Base-by-base conservation (phyloP, 2,888 invertebrate species). In the Agapostemon virescens region DNA sequence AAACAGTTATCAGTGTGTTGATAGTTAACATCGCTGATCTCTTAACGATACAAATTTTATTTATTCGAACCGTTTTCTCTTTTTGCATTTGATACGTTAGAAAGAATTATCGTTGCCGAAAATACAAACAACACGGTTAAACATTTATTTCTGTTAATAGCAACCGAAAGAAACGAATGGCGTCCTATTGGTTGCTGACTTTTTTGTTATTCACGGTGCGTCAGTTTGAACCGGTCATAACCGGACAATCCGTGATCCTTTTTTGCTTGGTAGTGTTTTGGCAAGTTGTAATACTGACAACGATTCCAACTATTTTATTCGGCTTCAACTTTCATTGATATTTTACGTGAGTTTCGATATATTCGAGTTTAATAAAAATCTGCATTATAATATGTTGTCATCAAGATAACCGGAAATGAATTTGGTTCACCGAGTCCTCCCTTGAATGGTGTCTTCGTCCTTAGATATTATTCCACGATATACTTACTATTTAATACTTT, bases 221-320 rank as follows among this genome's bases (percentile, higher is more conserved):
- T 84, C 85, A 84, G 87, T 86, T 85, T 74, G 77, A 89, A 88
- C 89, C 85, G 89, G 87, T 88, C 87, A 87, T 82, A 89, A 86
- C 87, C 87, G 83, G 89, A 88, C 85, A 85, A 83, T 84, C 84
- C 86, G 76, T 76, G 81, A 38, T 45, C 52, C 69, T 82, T 80
- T 69, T 73, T 55, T 81, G 17, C 20, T 36, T 30, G 36, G n/a
- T 38, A 40, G 30, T 11, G 72, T 80, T 82, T 80, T 67, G 77
- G 45, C 26, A 55, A 75, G 58, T 63, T 6, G 17, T 13, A 30
- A 71, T 36, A 26, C 30, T 49, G n/a, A 9, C 23, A 9, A 69
- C 49, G 33, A 38, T 71, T 30, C 9, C 6, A n/a, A 67, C 26
- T 30, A 13, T 23, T 23, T 13, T 36, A 13, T 64, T 45, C 15